Percentiles rank a stretch among this genome's conserved stretches.
These are phyloP conservation scores for Podocnemis expansa DNA, from an alignment of 2,113 vertebrate genomes.

Conservation along the genomic window DNA sequence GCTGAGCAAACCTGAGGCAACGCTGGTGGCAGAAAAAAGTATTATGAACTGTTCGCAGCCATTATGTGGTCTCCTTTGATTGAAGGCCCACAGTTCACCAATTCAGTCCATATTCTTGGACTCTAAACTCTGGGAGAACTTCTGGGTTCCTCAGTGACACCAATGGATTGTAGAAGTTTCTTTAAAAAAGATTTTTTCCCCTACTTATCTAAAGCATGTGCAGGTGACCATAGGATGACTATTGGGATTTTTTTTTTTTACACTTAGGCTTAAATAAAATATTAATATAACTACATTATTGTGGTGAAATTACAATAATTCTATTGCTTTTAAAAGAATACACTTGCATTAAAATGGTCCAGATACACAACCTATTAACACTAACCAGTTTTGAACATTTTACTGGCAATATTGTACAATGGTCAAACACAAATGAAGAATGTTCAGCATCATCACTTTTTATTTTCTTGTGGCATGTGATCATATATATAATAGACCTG, in stretches of 20 bases:
- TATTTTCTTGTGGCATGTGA: too few relatives aligned
- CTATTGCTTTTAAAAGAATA: not conserved
- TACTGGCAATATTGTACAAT: not conserved
- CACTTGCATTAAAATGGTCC: not conserved
- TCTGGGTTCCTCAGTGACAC: not conserved
- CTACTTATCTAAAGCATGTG: not conserved
- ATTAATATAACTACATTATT: not conserved
- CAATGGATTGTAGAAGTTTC: not conserved
- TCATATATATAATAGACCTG: not conserved
- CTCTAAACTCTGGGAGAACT: too few relatives aligned
- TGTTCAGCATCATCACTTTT: too few relatives aligned
- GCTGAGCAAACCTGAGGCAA: too few relatives aligned
- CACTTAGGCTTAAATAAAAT: not conserved
- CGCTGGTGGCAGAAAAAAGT: too few relatives aligned
- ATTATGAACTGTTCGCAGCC: too few relatives aligned
- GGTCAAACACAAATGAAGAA: not conserved
- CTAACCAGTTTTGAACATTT: not conserved
- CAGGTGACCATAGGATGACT: not conserved
- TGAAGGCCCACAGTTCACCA: too few relatives aligned
- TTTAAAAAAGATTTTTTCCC: fast-evolving
- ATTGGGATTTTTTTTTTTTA: not conserved
- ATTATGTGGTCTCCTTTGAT: too few relatives aligned
- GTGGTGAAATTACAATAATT: not conserved
- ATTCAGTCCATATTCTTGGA: too few relatives aligned
- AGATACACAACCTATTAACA: not conserved